A percentile compares a stretch with the other conserved stretches of the same genome.
Conservation (phyloP, 2,113 vertebrate genomes). For the Coreoperca whiteheadi region DNA sequence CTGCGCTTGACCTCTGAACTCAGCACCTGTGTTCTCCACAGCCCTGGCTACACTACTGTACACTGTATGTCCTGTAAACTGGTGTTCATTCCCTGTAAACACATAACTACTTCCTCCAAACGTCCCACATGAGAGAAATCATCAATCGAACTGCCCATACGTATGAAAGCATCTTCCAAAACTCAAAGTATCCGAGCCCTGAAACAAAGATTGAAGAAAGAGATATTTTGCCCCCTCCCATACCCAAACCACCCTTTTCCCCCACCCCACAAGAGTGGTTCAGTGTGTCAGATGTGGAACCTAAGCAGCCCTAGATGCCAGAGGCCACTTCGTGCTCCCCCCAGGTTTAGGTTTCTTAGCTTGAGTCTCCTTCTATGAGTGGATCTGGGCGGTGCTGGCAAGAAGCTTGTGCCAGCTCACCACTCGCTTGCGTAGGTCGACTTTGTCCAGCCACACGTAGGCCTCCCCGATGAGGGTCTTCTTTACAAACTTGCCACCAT, state of each 20-base stretch:
- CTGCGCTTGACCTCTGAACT: constrained; percentile 56
- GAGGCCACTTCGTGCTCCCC: constrained; percentile 9
- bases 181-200: constrained; percentile 24
- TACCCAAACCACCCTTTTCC: not conserved
- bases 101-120: constrained; percentile 28
- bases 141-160: not conserved
- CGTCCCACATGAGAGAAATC: constrained; percentile 20
- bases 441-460: constrained; percentile 98
- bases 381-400: constrained; percentile 92
- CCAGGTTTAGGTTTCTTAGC: not conserved
- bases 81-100: constrained; percentile 69
- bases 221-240: not conserved
- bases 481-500: constrained; percentile 98
- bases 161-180: constrained; percentile 12
- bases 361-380: constrained; percentile 79
- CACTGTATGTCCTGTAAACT: constrained; percentile 73
- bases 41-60: constrained; percentile 47
- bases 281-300: constrained; percentile 36
- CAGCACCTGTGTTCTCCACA: constrained; percentile 35
- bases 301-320: constrained; percentile 15
- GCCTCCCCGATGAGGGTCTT: constrained; percentile 99
- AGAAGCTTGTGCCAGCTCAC: constrained; percentile 99
- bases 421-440: constrained; percentile 97
- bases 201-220: constrained; percentile 50
- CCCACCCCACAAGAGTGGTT: constrained; percentile 4